Base-by-base conservation (phyloP, 1,140 invertebrate species). In the Drosophila teissieri region DNA sequence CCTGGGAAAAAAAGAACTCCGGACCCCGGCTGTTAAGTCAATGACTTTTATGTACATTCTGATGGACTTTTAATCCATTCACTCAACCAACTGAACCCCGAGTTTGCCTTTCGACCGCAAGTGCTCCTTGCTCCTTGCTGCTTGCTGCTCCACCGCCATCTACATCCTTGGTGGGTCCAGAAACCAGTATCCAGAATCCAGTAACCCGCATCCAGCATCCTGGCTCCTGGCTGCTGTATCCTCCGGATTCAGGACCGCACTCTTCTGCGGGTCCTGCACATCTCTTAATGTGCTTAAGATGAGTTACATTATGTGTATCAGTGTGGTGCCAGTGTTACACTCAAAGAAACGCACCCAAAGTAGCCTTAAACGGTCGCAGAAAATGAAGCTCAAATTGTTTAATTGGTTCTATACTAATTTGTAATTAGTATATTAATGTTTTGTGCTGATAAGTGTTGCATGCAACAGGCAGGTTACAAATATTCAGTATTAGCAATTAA, bases 11-110 rank as follows among this genome's bases (percentile, higher is more conserved):
- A 24, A 17, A 17, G 34, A 51, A 15, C 27, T 31, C 49, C 39
- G 14, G 58, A 48, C 27, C 51, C 67, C 48, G 49, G 80, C 61
- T 80, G 79, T 88, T 89, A 89, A 89, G 83, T 88, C 83, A 89
- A 88, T 88, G 83, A 89, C 84, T 88, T 88, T 88, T 88, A 88
- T 88, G 84, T 80, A 88, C 83, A 88, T 84, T 89, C 86, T 89
- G 83, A 88, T 88, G 80, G 83, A 84, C 84, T 88, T 88, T 88
- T 88, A 88, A 88, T 88, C 84, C 83, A 88, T 80, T 76, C 62
- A 77, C 73, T 68, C 74, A 77, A 48, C 56, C 72, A 73, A 31
- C 52, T 49, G 61, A 55, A 51, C 54, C 17, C 46, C 54, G 40
- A 15, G 27, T 17, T 31, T 40, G 68, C 52, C 52, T 65, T 46